These are phyloP conservation scores for Euphonia xanthogaster DNA, from an alignment of 2,797 vertebrate species.

Conservation along the genomic window DNA sequence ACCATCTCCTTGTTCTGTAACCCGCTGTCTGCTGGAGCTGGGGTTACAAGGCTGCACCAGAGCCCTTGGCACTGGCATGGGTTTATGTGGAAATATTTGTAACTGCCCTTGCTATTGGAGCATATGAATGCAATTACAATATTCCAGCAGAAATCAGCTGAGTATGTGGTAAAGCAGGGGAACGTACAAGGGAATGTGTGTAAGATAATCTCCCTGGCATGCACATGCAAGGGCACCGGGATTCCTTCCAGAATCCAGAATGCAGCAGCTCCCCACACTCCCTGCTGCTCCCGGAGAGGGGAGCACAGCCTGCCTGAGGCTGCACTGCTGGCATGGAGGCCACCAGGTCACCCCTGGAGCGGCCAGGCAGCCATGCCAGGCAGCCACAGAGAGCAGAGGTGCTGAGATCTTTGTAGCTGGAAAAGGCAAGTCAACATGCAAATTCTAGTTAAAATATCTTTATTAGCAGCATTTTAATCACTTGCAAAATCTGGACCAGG, in stretches of 20 bases:
- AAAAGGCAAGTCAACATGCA: conserved; percentile 64
- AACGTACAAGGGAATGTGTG: neutral
- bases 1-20: neutral
- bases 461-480: conserved; percentile 71
- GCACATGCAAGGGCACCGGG: neutral
- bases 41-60: neutral
- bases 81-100: neutral
- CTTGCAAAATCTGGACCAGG: conserved; percentile 54
- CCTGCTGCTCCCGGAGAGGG: neutral
- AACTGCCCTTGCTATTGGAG: neutral
- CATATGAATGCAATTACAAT: neutral
- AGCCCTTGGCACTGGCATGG: accelerated
- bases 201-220: neutral
- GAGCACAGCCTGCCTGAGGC: accelerated
- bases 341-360: neutral
- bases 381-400: neutral
- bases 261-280: neutral
- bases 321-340: neutral
- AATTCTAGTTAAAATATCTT: conserved; percentile 61
- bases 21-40: neutral
- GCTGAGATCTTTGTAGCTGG: conserved; percentile 38
- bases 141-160: neutral
- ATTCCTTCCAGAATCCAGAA: neutral
- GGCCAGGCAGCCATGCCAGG: neutral
- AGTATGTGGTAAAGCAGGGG: neutral